A percentile compares a stretch with the other conserved stretches of the same genome.
Conservation (phyloP, 1,140 invertebrate genomes). For the Diorhabda carinulata region DNA sequence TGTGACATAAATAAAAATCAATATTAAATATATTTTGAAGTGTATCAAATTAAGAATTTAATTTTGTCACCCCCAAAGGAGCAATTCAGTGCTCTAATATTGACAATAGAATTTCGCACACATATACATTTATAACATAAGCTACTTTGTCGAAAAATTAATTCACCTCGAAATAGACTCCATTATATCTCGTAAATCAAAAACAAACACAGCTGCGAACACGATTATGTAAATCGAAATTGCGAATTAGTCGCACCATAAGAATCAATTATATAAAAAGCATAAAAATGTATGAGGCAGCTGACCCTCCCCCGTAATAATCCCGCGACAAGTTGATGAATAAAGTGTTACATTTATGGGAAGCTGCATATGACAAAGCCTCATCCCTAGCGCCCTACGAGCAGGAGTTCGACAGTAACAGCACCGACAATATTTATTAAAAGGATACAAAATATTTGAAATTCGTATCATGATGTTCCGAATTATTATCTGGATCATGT, state of each 20-base stretch:
- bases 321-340: slow-evolving; percentile 32
- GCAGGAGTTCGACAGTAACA: too few species aligned
- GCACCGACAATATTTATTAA: too few species aligned
- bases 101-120: background rate
- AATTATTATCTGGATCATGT: too few species aligned
- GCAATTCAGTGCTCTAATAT: background rate
- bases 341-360: slow-evolving; percentile 42
- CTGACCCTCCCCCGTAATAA: slow-evolving; percentile 31
- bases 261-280: slow-evolving; percentile 35
- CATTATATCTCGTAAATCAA: slow-evolving; percentile 17
- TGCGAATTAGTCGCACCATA: slow-evolving; percentile 36
- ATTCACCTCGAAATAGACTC: background rate
- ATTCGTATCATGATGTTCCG: too few species aligned
- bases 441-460: too few species aligned
- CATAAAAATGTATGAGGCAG: slow-evolving; percentile 27
- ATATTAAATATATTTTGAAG: too few species aligned
- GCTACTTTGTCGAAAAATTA: slow-evolving; percentile 2
- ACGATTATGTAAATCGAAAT: slow-evolving; percentile 36
- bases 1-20: too few species aligned
- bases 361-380: slow-evolving; percentile 45
- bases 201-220: slow-evolving; percentile 22
- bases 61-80: too few species aligned
- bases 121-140: background rate
- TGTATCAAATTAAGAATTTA: too few species aligned
- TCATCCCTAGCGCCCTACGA: slow-evolving; percentile 4